phyloP scores from a whole-genome alignment of 2,797 vertebrate genomes.

The Spea hammondii region DNA sequence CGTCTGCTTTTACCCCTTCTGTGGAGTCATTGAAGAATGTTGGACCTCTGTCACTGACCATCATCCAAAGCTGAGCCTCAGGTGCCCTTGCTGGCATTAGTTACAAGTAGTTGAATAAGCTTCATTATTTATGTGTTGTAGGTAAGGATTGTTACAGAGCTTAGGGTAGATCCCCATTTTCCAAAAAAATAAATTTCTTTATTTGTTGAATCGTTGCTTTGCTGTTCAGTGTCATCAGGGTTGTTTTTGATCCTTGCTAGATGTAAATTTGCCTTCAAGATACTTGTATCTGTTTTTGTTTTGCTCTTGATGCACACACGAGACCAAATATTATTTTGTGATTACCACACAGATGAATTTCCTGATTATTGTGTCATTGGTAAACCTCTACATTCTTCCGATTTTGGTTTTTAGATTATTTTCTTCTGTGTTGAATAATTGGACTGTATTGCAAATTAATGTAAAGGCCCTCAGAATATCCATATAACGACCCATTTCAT shows the following conservation, averaged over 20 bases:
- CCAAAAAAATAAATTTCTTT: not conserved
- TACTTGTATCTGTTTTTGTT: slow-evolving; percentile 45
- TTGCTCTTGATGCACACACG: slow-evolving; percentile 19
- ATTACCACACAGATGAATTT: not conserved
- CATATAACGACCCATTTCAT: too few relatives aligned
- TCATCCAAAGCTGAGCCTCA: not conserved
- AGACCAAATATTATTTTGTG: slow-evolving; percentile 35
- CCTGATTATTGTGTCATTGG: not conserved
- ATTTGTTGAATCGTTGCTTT: slow-evolving; percentile 23
- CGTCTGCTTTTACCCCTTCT: slow-evolving; percentile 5
- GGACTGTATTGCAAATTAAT: too few relatives aligned
- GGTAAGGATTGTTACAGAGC: not conserved
- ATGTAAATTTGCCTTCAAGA: slow-evolving; percentile 48
- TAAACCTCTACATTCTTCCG: not conserved
- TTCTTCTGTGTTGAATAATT: too few relatives aligned
- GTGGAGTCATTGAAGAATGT: slow-evolving; percentile 4
- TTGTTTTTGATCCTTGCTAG: slow-evolving; percentile 16
- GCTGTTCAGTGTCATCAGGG: slow-evolving; percentile 28
- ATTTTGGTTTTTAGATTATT: too few relatives aligned
- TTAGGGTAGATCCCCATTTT: not conserved
- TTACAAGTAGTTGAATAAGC: not conserved
- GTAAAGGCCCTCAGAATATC: too few relatives aligned
- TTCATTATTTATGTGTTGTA: not conserved
- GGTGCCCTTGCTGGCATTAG: not conserved
- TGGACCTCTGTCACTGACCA: not conserved